These are phyloP conservation scores for Stylophora pistillata DNA, from an alignment of 64 coral and sea anemone species.

Conservation along the genomic window DNA sequence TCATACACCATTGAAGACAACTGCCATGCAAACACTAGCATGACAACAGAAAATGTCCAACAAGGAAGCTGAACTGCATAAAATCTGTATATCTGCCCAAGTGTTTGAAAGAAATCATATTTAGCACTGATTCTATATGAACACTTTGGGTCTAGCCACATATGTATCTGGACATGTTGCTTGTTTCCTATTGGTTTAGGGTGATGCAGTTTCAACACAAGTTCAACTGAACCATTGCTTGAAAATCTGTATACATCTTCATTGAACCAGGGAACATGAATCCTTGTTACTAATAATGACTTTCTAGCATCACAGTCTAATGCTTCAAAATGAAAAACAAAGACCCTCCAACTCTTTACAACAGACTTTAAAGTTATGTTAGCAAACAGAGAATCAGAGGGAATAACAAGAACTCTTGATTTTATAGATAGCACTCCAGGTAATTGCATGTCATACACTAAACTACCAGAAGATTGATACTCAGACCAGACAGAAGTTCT, in stretches of 20 bases:
- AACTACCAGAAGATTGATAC: slow-evolving; percentile 48
- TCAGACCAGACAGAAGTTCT: slow-evolving; percentile 57
- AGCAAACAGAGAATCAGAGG: slow-evolving; percentile 50
- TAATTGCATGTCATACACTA: slow-evolving; percentile 38
- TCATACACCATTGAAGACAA: slow-evolving; percentile 63
- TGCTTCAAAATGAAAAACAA: slow-evolving; percentile 56
- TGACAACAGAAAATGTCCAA: slow-evolving; percentile 83
- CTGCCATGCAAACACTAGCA: slow-evolving; percentile 85
- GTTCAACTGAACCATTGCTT: slow-evolving; percentile 44
- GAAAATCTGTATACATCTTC: slow-evolving; percentile 79
- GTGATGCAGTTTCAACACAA: slow-evolving; percentile 82
- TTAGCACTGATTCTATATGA: slow-evolving; percentile 74
- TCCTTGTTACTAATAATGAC: slow-evolving; percentile 53
- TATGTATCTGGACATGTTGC: slow-evolving; percentile 66
- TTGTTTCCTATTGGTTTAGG: slow-evolving; percentile 72
- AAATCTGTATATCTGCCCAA: slow-evolving; percentile 84
- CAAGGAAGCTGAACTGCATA: slow-evolving; percentile 74
- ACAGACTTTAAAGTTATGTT: slow-evolving; percentile 75
- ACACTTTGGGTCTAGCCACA: slow-evolving; percentile 79
- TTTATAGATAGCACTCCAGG: slow-evolving; percentile 70
- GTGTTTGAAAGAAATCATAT: slow-evolving; percentile 61
- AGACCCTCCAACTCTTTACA: slow-evolving; percentile 83
- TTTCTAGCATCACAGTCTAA: slow-evolving; percentile 57
- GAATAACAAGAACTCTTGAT: slow-evolving; percentile 48
- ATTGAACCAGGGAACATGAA: slow-evolving; percentile 93